Conservation (phyloP, 2,888 invertebrate species). For the Tineola bisselliella region DNA sequence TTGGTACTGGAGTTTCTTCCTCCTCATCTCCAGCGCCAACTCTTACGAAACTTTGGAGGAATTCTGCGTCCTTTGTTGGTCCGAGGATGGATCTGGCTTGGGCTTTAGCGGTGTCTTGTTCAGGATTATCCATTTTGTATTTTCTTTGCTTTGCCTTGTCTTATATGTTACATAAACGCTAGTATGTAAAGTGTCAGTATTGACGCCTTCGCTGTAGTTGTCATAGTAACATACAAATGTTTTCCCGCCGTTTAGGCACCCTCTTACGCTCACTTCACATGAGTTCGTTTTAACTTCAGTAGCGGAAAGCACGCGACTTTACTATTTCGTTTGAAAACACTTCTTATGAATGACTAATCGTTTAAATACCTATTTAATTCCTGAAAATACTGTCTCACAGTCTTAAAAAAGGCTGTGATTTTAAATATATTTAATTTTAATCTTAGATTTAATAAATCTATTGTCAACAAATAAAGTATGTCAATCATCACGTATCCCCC, state of each 20-base stretch:
- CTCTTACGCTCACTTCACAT: slow-evolving; percentile 23
- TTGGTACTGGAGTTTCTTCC: slow-evolving; percentile 50
- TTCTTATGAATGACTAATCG: too few relatives aligned
- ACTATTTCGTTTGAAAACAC: background rate
- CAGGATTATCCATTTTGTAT: slow-evolving; percentile 25
- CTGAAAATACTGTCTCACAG: too few relatives aligned
- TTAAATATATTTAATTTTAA: too few relatives aligned
- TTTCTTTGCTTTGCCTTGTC: background rate
- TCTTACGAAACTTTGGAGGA: slow-evolving; percentile 82
- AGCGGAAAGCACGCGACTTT: background rate
- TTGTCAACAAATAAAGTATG: too few relatives aligned
- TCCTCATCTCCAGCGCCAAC: slow-evolving; percentile 71
- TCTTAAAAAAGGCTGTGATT: too few relatives aligned
- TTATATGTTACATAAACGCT: slow-evolving; percentile 37
- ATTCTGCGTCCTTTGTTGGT: slow-evolving; percentile 75
- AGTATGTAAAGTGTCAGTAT: slow-evolving; percentile 49
- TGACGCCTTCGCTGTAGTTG: slow-evolving; percentile 54
- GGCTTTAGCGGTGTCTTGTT: slow-evolving; percentile 49
- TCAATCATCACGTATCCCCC: too few relatives aligned
- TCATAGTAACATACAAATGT: slow-evolving; percentile 50
- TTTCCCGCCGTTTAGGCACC: slow-evolving; percentile 37
- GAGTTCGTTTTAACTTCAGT: background rate
- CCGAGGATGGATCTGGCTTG: slow-evolving; percentile 72
- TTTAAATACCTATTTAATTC: too few relatives aligned
- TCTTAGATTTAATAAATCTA: too few relatives aligned